Evolutionary conservation across 1,140 invertebrate genomes (phyloP), one percentile per base, ranked within the genome.

Genomic region (Zaprionus tsacasi): DNA sequence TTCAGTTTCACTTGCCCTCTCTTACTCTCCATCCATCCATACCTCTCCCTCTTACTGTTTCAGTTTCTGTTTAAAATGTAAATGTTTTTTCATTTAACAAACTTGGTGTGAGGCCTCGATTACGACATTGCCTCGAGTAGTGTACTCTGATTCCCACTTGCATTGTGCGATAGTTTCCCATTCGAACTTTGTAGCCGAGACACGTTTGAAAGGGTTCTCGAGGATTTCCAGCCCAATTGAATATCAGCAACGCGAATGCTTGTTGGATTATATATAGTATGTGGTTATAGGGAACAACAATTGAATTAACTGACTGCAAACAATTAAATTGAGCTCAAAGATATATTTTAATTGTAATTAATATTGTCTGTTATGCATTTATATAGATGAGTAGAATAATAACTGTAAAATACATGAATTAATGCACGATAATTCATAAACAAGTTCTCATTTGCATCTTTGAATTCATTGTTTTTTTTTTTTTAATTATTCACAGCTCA

Each of bases 81-180:
- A 87, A 89, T 89, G 83, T 80, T 89, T 83, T 81, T 75, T 67
- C 64, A 74, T 87, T 69, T 56, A 52, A 81, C 58, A 61, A 63
- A 75, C 75, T 81, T 85, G 63, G 73, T 66, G 59, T 52, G 45
- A 55, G 48, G 48, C 59, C 27, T 70, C 40, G 40, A 45, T 63
- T 64, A 36, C 6, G 17, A 30, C 25, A 33, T 15, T 38, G 52
- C 30, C 6, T 48, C 45, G 17, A 25, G 17, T 48, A 48, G 17
- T 1, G 15, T 30, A 38, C 68, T 45, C 35, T 63, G 65, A 69
- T 69, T 69, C 15, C 12, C 10, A 6, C 15, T 48, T 12, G 6
- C 43, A 45, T n/a, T 64, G 45, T 50, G 17, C 45, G 45, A 25
- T 50, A 50, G 45, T 50, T 50, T 50, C 45, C 17, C 45, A 50